Evolutionary conservation across 1,140 invertebrate genomes (phyloP).

Genomic region (Leptinotarsa lineolata): DNA sequence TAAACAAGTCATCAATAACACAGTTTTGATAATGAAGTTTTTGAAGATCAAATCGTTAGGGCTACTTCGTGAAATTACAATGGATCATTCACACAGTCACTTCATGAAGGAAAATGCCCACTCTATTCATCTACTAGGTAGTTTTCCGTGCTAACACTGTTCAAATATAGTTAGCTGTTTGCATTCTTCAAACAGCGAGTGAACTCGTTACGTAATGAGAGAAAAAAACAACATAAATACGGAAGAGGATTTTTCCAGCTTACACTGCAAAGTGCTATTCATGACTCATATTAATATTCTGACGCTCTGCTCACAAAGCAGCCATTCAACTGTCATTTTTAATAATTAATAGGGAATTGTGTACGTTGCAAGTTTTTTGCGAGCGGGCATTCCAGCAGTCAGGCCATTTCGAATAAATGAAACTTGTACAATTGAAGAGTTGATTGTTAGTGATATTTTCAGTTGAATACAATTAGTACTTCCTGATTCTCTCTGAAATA

Average conservation of each 20-base stretch:
- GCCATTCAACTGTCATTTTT: background rate
- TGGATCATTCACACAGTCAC: no score
- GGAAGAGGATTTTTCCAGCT: background rate
- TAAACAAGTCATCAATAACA: no score
- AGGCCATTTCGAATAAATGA: background rate
- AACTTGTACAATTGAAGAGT: background rate
- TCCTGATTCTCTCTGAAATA: no score
- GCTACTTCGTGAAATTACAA: no score
- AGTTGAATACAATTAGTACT: no score
- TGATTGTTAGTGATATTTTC: no score
- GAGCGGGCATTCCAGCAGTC: background rate
- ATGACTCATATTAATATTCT: slow-evolving; percentile 1
- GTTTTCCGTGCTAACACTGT: no score
- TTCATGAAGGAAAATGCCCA: no score
- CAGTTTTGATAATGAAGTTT: no score
- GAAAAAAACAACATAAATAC: background rate
- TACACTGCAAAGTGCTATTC: background rate
- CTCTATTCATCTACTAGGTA: no score
- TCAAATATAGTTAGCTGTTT: background rate
- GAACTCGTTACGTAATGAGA: background rate
- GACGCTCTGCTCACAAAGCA: background rate
- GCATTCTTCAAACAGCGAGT: background rate
- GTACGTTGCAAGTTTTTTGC: background rate
- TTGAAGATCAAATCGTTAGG: no score
- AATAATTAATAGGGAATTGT: slow-evolving; percentile 4